phyloP scores from a whole-genome alignment of 2,888 invertebrate genomes.

The Teleiodes luculella region DNA sequence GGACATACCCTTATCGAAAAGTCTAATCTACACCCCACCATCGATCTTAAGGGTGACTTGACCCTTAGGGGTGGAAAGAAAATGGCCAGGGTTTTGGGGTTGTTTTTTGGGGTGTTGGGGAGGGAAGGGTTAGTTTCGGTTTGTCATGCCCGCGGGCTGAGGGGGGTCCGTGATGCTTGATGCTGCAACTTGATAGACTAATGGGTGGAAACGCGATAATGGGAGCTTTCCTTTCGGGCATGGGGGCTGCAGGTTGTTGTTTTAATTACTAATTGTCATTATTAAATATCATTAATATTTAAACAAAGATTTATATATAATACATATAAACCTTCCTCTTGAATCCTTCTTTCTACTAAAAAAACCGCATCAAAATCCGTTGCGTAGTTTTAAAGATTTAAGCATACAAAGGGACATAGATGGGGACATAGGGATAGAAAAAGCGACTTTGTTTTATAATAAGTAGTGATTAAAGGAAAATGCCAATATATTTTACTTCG shows the following conservation, averaged over 20 bases:
- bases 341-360: too few relatives aligned
- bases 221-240: constrained; percentile 4
- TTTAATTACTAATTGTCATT: too few relatives aligned
- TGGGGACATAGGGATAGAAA: too few relatives aligned
- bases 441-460: too few relatives aligned
- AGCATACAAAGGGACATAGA: too few relatives aligned
- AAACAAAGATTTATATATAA: too few relatives aligned
- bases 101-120: constrained; percentile 47
- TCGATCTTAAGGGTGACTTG: constrained; percentile 78
- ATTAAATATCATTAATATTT: too few relatives aligned
- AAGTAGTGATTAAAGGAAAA: too few relatives aligned
- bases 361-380: too few relatives aligned
- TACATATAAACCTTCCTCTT: too few relatives aligned
- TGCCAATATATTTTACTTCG: too few relatives aligned
- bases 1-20: constrained; percentile 70
- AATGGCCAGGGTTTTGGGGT: constrained; percentile 47
- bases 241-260: background rate
- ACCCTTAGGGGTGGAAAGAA: constrained; percentile 69
- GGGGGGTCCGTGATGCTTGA: constrained; percentile 12
- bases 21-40: constrained; percentile 72
- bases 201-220: constrained; percentile 5
- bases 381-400: too few relatives aligned
- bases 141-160: constrained; percentile 43
- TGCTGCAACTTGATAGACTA: constrained; percentile 5
- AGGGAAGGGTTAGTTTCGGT: constrained; percentile 63